Base-by-base conservation (phyloP, 2,888 invertebrate genomes). In the Ferdinandea cuprea region DNA sequence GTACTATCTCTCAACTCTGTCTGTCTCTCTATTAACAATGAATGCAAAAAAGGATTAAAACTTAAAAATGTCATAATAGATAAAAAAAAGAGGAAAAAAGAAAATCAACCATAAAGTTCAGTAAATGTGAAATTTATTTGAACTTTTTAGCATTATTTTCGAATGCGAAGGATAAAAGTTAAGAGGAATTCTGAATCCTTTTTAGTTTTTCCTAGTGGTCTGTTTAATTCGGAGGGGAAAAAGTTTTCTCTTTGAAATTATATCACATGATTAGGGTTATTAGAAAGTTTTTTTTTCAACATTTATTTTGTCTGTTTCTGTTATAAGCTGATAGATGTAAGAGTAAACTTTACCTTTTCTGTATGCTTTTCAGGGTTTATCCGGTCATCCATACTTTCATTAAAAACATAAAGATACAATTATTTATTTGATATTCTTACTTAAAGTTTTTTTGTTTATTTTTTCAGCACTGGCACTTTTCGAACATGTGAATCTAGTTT, bases 401-500 rank as follows among this genome's bases (percentile, higher is more conserved):
- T 44, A 7, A 9, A 21, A 11, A 44, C 4, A 40, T 40, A 40
- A 37, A 25, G 2, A 3, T 11, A 11, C 0, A 6, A 19, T n/a
- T 30, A 30, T 58, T 50, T 28, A 63, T 54, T 54, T 73, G 52
- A 54, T 15, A 46, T 37, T 44, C 28, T 30, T 0, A 71, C 59
- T 71, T 11, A 71, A 15, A 17, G 40, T 32, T 15, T 40, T 37
- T 7, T 13, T 21, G 28, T 54, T 21, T 44, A 44, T 56, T 56
- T 52, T 93, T 93, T 42, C 92, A 96, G 96, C 97, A 86, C 94
- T 98, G 92, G 97, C 98, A 93, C 96, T 99, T 91, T 99, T 99
- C 92, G 98, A 99, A 92, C 99, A 99, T 92, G 97, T 99, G 89
- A 99, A 99, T 93, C 94, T 99, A 92, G 94, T 99, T 90, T 99